phyloP scores from a whole-genome alignment of 1,140 invertebrate genomes.

The Microvelia longipes region DNA sequence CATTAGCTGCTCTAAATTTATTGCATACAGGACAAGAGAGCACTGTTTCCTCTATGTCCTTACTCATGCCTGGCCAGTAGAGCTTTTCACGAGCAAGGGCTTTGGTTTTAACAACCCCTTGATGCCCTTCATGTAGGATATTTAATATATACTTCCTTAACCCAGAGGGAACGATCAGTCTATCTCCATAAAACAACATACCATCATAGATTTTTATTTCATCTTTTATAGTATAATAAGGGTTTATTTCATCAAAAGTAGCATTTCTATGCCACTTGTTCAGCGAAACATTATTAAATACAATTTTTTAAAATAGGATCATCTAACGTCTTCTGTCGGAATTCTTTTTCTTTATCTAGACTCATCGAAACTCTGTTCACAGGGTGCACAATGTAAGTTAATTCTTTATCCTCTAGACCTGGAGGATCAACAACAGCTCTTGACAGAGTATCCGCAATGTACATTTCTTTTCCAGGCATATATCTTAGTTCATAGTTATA shows the following conservation, averaged over 20 bases:
- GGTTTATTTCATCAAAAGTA: conserved; percentile 20
- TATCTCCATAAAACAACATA: conserved; percentile 26
- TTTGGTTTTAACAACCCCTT: conserved; percentile 31
- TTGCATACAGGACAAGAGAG: conserved; percentile 28
- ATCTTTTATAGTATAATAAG: conserved; percentile 25
- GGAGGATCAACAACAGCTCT: conserved; percentile 21
- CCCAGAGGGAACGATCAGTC: conserved; percentile 28
- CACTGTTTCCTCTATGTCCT: conserved; percentile 31
- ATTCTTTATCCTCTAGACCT: conserved; percentile 17
- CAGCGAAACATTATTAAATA: background rate
- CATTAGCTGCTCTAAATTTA: conserved; percentile 21
- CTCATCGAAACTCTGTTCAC: conserved; percentile 16
- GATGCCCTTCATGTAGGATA: conserved; percentile 30
- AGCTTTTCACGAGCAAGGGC: conserved; percentile 27
- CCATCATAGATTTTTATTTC: conserved; percentile 26
- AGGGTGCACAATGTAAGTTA: conserved; percentile 20
- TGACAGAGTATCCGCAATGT: conserved; percentile 31
- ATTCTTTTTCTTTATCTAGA: conserved; percentile 19
- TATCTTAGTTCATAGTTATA: conserved; percentile 26
- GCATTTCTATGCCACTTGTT: background rate
- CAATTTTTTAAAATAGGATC: conserved; percentile 20
- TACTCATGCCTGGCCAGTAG: conserved; percentile 32
- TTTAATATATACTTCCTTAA: conserved; percentile 27
- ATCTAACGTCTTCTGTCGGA: conserved; percentile 21
- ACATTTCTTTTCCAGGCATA: conserved; percentile 31